Base-by-base conservation (phyloP, 2,113 vertebrate species). In the Tenrec ecaudatus region DNA sequence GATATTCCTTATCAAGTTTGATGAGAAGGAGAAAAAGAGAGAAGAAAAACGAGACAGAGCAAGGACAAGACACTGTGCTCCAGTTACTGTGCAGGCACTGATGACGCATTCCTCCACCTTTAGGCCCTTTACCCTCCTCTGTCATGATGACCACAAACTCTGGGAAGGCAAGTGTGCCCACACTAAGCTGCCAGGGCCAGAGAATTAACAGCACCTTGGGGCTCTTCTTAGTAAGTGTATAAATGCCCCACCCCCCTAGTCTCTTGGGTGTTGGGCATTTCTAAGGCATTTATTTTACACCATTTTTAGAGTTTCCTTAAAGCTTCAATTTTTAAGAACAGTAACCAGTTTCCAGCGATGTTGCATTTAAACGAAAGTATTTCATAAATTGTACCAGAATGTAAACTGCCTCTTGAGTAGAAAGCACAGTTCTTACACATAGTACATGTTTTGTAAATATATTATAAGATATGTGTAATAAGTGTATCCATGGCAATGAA, bases 391-490 rank as follows among this genome's bases (percentile, higher is more conserved):
- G 77, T 91, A 75, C 81, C 40, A 86, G 38, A 92, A 43, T 47
- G 0, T 33, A 91, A 20, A 77, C 23, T 22, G 77, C 40, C 27
- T 36, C 20, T 20, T 60, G 10, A 88, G 31, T 79, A 58, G 38
- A 87, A 82, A 78, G 8, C 57, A 86, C 1, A 31, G 36, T 82
- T 86, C 31, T 71, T 89, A 40, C 8, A 19, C 29, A 40, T 4
- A 57, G 23, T 57, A 27, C 40, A 20, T 57, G 16, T 47, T 80
- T 84, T 66, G 20, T 85, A 66, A 94, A 82, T 91, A 19, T 69
- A 78, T 87, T 82, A 84, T 79, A 73, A 93, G 75, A 83, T 82
- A 93, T 71, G 38, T 90, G 9, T 86, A 47, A 92, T 62, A 53
- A 66, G 82, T 89, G 60, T 43, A 58, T 8, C 53, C 16, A 84